These are phyloP conservation scores for Sphinx pinastri DNA, from an alignment of 2,888 invertebrate species.

Conservation along the genomic window DNA sequence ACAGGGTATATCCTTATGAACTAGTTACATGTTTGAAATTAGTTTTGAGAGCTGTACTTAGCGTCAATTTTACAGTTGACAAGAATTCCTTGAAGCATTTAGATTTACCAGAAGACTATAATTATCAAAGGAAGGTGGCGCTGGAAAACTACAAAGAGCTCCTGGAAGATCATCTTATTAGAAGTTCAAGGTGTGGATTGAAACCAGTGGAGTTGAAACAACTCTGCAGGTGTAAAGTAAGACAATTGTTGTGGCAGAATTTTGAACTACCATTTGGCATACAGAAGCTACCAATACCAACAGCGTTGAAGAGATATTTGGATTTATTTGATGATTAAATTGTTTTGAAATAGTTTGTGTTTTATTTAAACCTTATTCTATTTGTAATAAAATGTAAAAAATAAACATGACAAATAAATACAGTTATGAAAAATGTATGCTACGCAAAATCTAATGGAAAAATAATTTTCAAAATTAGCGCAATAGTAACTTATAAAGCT, in stretches of 20 bases:
- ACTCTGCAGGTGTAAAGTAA: constrained; percentile 88
- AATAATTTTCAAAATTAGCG: too few relatives aligned
- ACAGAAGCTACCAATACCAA: constrained; percentile 86
- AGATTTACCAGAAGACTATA: constrained; percentile 69
- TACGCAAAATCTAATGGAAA: too few relatives aligned
- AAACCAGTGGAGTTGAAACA: constrained; percentile 89
- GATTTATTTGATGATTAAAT: constrained; percentile 88
- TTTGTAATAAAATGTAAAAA: too few relatives aligned
- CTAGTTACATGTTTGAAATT: constrained; percentile 88
- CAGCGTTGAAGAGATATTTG: constrained; percentile 87
- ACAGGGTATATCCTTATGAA: constrained; percentile 87
- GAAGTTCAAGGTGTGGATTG: constrained; percentile 84
- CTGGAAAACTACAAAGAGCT: constrained; percentile 78
- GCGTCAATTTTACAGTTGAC: constrained; percentile 78
- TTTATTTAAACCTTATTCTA: constrained; percentile 19
- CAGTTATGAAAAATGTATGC: too few relatives aligned
- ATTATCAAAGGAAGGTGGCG: constrained; percentile 71
- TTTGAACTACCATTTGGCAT: constrained; percentile 91
- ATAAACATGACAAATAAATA: too few relatives aligned
- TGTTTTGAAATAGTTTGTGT: constrained; percentile 26
- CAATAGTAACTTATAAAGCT: too few relatives aligned
- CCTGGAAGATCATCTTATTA: constrained; percentile 84
- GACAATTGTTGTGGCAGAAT: constrained; percentile 86
- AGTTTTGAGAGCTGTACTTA: constrained; percentile 86
- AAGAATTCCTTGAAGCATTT: constrained; percentile 62